These are phyloP conservation scores for Anolis apletophallus DNA, from an alignment of 2,797 vertebrate species.

Conservation along the genomic window DNA sequence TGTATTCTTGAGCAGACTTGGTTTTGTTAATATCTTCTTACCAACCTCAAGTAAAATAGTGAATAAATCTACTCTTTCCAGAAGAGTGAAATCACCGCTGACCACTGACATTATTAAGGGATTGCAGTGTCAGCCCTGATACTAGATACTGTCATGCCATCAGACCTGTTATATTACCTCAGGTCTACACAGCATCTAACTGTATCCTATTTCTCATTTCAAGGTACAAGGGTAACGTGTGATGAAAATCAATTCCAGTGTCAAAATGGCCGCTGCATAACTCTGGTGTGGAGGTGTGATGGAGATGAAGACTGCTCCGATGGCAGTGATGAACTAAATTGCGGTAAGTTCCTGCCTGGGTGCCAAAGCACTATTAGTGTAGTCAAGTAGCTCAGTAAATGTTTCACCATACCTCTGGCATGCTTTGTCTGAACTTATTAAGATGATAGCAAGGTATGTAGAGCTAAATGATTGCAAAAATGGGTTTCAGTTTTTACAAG, in stretches of 20 bases:
- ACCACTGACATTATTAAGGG: background rate
- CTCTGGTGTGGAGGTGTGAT: conserved; percentile 93
- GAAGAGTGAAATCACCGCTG: background rate
- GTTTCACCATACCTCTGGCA: background rate
- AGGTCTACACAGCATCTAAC: background rate
- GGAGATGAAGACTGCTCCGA: conserved; percentile 94
- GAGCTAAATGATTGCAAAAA: background rate
- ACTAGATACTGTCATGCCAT: no score
- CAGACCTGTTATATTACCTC: background rate
- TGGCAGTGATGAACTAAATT: conserved; percentile 91
- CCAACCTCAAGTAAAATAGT: background rate
- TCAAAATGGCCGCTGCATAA: conserved; percentile 94
- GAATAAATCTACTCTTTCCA: background rate
- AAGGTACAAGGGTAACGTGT: conserved; percentile 88
- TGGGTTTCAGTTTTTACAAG: background rate
- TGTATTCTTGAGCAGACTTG: background rate
- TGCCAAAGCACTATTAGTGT: background rate
- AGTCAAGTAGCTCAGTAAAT: background rate
- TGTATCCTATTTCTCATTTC: conserved; percentile 41
- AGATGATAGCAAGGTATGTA: background rate
- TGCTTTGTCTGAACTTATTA: background rate
- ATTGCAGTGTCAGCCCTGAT: background rate
- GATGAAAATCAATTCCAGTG: conserved; percentile 93
- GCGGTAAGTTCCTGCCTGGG: conserved; percentile 84
- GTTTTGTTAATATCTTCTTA: background rate